Conservation (phyloP, 2,888 invertebrate genomes). For the Idaea aversata region DNA sequence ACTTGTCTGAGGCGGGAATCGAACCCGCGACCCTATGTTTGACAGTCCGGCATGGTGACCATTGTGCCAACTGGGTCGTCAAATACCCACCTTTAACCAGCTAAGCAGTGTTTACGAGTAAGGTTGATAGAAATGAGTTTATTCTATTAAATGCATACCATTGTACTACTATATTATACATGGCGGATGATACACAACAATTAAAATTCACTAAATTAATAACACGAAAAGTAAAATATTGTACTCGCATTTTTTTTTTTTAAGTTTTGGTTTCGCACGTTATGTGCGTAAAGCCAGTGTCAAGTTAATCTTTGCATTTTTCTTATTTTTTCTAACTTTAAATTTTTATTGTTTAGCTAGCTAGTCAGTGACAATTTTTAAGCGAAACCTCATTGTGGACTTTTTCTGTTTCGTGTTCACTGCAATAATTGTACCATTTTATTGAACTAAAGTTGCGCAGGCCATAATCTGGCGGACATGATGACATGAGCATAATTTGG, state of each 20-base stretch:
- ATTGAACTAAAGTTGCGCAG: no score
- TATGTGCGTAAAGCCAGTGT: not conserved
- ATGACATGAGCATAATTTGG: not conserved
- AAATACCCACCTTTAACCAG: conserved; percentile 9
- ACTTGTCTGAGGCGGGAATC: no score
- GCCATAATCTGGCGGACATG: no score
- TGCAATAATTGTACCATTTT: no score
- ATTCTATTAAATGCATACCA: conserved; percentile 72
- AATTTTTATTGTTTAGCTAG: no score
- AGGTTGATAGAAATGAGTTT: conserved; percentile 38
- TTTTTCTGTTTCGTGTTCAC: no score
- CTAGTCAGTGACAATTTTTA: no score
- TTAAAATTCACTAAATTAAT: conserved; percentile 26
- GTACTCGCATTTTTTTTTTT: conserved; percentile 43
- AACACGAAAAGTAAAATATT: conserved; percentile 39
- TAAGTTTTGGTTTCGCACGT: not conserved
- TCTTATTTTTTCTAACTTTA: no score
- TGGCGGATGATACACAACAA: conserved; percentile 41
- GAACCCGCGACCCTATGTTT: no score
- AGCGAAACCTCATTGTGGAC: no score
- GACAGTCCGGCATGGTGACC: no score
- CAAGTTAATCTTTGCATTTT: not conserved
- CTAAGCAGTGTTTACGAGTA: not conserved
- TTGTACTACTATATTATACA: conserved; percentile 62
- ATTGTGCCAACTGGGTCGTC: no score